Evolutionary conservation across 2,113 vertebrate species (phyloP).

Genomic region (Pelecanus crispus): DNA sequence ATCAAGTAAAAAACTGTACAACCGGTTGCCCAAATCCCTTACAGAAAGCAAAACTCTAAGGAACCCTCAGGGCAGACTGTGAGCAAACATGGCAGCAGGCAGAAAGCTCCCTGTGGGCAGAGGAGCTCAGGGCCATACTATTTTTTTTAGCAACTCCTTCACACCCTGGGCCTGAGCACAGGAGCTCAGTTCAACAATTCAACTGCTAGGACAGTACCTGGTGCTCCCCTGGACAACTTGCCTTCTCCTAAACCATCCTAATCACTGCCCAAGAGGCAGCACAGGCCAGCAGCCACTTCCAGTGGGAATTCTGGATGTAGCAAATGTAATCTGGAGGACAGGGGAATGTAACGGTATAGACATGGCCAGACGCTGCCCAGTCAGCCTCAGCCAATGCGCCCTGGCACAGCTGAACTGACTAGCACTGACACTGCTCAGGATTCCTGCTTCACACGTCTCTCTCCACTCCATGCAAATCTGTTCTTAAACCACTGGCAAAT

Average conservation of each 20-base stretch:
- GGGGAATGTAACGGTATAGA: accelerated
- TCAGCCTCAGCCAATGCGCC: not conserved
- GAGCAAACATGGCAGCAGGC: not conserved
- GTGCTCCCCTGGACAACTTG: not conserved
- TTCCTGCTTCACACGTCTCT: not conserved
- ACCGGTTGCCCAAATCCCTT: not conserved
- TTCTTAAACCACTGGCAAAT: not conserved
- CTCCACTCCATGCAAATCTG: not conserved
- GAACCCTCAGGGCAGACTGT: not conserved
- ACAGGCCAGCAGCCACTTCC: not conserved
- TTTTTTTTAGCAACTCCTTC: not conserved
- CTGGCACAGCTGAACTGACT: not conserved
- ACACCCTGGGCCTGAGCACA: not conserved
- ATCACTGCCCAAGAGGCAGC: not conserved
- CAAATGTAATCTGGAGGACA: not conserved
- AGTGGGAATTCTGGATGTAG: not conserved
- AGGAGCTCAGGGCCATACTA: not conserved
- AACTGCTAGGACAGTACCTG: not conserved
- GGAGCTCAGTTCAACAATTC: not conserved
- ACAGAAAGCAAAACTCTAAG: not conserved
- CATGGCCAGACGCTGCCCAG: not conserved
- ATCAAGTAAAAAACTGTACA: not conserved
- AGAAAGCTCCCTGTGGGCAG: not conserved
- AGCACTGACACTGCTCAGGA: not conserved
- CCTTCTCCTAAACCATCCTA: not conserved